A percentile compares a stretch with the other conserved stretches of the same genome.
Conservation (phyloP, 53 echinoderm and acorn worm species). For the Luidia sarsii region DNA sequence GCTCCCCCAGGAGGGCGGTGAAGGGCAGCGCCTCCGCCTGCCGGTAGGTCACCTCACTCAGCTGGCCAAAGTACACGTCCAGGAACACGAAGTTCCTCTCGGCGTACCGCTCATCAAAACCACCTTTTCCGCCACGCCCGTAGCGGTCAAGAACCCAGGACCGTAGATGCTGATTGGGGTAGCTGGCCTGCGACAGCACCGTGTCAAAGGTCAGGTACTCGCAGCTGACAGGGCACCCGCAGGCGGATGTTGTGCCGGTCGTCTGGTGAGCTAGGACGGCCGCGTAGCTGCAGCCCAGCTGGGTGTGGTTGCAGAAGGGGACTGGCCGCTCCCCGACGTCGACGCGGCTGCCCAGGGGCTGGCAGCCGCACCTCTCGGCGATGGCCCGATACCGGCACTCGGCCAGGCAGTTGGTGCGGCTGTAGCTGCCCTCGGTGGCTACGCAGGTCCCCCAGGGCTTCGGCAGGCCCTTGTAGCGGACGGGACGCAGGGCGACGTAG, state of each 20-base stretch:
- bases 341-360: background rate
- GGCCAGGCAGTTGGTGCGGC: conserved; percentile 16
- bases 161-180: background rate
- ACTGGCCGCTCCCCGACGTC: background rate
- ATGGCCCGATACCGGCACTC: conserved; percentile 17
- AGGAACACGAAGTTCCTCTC: conserved; percentile 23
- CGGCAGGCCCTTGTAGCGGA: conserved; percentile 1
- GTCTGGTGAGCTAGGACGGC: background rate
- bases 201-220: conserved; percentile 24
- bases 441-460: conserved; percentile 46
- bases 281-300: background rate
- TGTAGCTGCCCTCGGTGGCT: background rate
- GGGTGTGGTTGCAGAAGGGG: background rate
- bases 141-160: background rate
- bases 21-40: conserved; percentile 31
- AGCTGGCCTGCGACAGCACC: conserved; percentile 24
- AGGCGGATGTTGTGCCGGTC: background rate
- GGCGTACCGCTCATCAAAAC: background rate
- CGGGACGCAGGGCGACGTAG: conserved; percentile 22
- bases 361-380: conserved; percentile 16
- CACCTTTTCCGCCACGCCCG: too few relatives aligned
- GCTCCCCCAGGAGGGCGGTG: conserved; percentile 28
- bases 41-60: conserved; percentile 17
- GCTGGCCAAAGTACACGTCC: conserved; percentile 45
- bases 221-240: conserved; percentile 32